These are phyloP conservation scores for Tinamus guttatus DNA, from an alignment of 2,113 vertebrate species.

Conservation along the genomic window DNA sequence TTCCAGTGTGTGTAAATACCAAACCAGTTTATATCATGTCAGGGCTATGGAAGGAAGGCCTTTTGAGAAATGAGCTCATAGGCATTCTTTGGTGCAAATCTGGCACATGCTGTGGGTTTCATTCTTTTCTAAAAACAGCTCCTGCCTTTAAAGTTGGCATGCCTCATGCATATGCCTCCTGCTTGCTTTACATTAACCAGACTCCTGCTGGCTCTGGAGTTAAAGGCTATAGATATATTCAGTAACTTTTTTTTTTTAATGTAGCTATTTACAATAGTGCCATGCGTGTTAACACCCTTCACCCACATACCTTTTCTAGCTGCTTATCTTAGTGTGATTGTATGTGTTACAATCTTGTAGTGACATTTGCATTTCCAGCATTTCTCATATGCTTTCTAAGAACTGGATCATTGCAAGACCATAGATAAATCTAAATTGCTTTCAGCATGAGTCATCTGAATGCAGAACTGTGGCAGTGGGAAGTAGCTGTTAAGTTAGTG, in stretches of 20 bases:
- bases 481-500: neutral
- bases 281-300: neutral
- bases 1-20: slow-evolving; percentile 11
- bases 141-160: neutral
- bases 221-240: neutral
- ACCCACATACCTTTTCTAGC: neutral
- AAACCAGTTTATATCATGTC: slow-evolving; percentile 27
- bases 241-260: neutral
- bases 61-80: slow-evolving; percentile 48
- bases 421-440: neutral
- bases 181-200: neutral
- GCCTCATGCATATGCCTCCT: neutral
- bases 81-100: slow-evolving; percentile 26
- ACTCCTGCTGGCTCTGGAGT: neutral
- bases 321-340: neutral
- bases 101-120: neutral
- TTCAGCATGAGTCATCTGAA: accelerated
- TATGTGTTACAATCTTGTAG: neutral
- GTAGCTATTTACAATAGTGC: neutral
- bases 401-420: neutral
- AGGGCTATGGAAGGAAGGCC: neutral
- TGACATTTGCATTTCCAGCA: accelerated
- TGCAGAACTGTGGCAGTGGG: neutral
- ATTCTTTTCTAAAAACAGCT: slow-evolving; percentile 20
- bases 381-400: neutral